phyloP scores from a whole-genome alignment of 2,113 vertebrate species.

The Centropus bengalensis region DNA sequence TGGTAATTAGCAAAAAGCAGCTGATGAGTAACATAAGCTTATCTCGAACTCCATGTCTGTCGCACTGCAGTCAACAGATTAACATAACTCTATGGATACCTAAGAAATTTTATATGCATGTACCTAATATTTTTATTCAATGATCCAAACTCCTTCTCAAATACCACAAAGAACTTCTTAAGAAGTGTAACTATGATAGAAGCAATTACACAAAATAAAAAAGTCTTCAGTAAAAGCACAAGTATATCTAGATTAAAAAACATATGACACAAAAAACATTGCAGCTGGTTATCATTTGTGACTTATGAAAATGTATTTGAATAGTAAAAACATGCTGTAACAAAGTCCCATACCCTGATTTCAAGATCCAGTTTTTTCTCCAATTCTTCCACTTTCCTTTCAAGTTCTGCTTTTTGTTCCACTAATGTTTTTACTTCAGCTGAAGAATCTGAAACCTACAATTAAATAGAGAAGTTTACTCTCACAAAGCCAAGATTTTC shows the following conservation, averaged over 20 bases:
- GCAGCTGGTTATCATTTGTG: not conserved
- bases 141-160: not conserved
- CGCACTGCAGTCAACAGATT: not conserved
- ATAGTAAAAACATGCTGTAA: not conserved
- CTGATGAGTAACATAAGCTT: not conserved
- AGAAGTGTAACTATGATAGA: not conserved
- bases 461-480: constrained; percentile 41
- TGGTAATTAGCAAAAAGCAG: not conserved
- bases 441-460: constrained; percentile 78
- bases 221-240: not conserved
- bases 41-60: not conserved
- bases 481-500: not conserved
- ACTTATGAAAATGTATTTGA: not conserved
- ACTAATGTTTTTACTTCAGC: constrained; percentile 84
- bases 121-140: not conserved
- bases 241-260: not conserved
- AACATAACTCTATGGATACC: not conserved
- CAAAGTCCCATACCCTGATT: constrained; percentile 76
- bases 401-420: constrained; percentile 87
- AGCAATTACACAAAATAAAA: not conserved
- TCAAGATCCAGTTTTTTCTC: constrained; percentile 85
- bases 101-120: not conserved
- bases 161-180: not conserved
- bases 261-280: not conserved
- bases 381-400: constrained; percentile 82